These are phyloP conservation scores for Aegithalos caudatus DNA, from an alignment of 2,113 vertebrate species.

Conservation along the genomic window DNA sequence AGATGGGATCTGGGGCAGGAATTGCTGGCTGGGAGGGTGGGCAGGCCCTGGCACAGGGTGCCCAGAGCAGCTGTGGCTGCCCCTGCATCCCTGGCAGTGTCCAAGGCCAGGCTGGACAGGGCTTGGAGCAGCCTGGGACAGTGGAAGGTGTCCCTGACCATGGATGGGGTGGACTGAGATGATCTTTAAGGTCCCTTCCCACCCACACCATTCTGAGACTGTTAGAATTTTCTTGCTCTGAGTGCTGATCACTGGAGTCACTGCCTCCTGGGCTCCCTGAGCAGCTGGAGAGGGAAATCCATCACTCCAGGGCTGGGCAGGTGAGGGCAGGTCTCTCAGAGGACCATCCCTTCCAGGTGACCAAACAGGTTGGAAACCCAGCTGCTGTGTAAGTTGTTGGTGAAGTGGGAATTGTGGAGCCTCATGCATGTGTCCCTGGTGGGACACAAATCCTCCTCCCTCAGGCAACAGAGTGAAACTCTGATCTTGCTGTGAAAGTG, in stretches of 20 bases:
- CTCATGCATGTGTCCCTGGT: accelerated
- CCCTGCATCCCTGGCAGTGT: neutral
- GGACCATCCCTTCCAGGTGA: neutral
- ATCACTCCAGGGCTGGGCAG: neutral
- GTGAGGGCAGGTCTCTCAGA: neutral
- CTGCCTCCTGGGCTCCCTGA: too few species aligned
- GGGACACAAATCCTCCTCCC: neutral
- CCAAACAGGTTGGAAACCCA: neutral
- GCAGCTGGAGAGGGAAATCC: neutral
- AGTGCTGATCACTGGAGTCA: neutral
- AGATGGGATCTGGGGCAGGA: neutral
- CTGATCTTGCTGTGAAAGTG: accelerated
- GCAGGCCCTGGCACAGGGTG: neutral
- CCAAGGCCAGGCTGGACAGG: accelerated
- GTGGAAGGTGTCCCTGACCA: neutral
- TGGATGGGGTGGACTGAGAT: accelerated
- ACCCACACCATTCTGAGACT: neutral
- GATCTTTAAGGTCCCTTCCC: neutral
- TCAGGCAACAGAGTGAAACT: neutral
- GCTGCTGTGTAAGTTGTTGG: neutral
- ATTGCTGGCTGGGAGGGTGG: neutral
- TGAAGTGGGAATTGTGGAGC: neutral
- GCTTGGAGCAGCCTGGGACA: accelerated
- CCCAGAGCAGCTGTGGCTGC: neutral
- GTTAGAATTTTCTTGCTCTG: neutral